Conservation (phyloP, 2,797 vertebrate genomes). For the Vultur gryphus region DNA sequence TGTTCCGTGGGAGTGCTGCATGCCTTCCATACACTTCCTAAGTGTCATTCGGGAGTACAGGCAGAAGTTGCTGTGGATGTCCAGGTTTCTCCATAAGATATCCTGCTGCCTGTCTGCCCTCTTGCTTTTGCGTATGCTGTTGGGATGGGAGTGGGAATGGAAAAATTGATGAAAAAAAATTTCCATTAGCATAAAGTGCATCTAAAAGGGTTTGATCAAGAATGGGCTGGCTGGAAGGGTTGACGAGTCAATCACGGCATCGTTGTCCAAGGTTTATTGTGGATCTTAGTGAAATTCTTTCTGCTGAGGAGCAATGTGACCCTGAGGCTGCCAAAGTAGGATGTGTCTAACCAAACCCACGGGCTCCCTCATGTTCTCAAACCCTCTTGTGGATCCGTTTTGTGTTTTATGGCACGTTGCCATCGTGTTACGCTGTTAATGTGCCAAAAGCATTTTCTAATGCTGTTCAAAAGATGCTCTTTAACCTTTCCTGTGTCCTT, state of each 20-base stretch:
- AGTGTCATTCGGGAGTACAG: background rate
- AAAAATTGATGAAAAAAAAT: background rate
- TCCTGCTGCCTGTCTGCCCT: background rate
- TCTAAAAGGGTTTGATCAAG: background rate
- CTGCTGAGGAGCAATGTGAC: background rate
- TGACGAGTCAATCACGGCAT: accelerated
- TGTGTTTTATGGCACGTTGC: background rate
- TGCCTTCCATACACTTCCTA: background rate
- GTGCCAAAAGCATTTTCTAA: background rate
- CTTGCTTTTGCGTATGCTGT: background rate
- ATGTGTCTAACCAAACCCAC: background rate
- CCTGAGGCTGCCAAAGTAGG: background rate
- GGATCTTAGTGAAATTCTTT: background rate
- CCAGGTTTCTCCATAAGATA: background rate
- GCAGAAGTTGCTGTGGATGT: background rate
- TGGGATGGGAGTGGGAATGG: background rate
- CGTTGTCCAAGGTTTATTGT: accelerated
- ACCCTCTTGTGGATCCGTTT: accelerated
- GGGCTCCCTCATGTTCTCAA: background rate
- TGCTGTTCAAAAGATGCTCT: background rate
- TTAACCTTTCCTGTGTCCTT: background rate
- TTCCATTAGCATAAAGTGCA: background rate
- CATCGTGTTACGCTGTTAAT: accelerated
- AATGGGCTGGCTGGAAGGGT: background rate
- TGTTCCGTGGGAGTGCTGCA: accelerated